These are phyloP conservation scores for Nerophis ophidion DNA, from an alignment of 2,113 vertebrate genomes.

Conservation along the genomic window DNA sequence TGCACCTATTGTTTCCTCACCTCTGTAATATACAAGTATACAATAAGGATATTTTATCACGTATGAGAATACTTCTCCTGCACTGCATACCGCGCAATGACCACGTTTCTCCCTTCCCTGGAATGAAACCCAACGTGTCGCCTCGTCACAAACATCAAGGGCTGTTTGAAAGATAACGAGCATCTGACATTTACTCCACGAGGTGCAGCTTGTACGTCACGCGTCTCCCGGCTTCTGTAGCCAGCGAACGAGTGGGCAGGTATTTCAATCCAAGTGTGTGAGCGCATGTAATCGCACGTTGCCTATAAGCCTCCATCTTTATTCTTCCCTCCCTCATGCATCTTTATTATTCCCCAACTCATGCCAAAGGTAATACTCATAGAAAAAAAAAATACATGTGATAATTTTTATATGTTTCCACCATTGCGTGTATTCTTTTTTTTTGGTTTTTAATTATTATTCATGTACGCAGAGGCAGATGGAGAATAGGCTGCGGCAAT, in stretches of 20 bases:
- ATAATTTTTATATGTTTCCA: constrained; percentile 37
- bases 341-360: constrained; percentile 5
- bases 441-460: constrained; percentile 19
- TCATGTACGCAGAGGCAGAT: not conserved
- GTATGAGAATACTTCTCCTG: too few species aligned
- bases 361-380: constrained; percentile 20
- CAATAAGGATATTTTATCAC: too few species aligned
- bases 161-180: too few species aligned
- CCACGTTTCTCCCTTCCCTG: too few species aligned
- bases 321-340: constrained; percentile 6
- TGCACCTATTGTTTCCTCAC: too few species aligned
- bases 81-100: too few species aligned
- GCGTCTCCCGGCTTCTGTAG: not conserved
- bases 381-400: too few species aligned
- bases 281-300: constrained; percentile 6
- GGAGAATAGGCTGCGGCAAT: constrained; percentile 32
- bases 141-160: too few species aligned
- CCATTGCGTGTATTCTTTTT: constrained; percentile 28
- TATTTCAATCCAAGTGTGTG: not conserved
- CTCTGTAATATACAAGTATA: too few species aligned
- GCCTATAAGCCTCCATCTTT: constrained; percentile 10
- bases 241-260: not conserved
- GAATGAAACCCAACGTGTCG: too few species aligned
- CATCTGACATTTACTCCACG: too few species aligned
- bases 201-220: too few species aligned